phyloP scores from a whole-genome alignment of 2,888 invertebrate genomes.

The Protodeltote pygarga region DNA sequence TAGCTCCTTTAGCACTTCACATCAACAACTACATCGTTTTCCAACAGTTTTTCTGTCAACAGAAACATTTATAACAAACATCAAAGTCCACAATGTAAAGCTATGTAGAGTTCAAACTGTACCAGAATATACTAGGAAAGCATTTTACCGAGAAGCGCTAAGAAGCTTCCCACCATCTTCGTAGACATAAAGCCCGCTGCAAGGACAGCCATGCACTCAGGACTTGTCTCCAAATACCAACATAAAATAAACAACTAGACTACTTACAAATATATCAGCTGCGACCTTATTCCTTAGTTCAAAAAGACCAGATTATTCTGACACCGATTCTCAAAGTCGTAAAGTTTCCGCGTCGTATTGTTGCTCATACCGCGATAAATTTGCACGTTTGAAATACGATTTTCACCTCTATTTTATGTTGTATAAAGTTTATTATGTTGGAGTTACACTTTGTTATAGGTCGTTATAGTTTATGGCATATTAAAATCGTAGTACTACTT shows the following conservation, averaged over 20 bases:
- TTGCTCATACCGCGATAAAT: conserved; percentile 48
- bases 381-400: conserved; percentile 43
- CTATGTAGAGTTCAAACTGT: conserved; percentile 49
- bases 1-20: conserved; percentile 17
- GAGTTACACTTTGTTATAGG: conserved; percentile 37
- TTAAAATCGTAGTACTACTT: conserved; percentile 66
- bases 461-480: conserved; percentile 69
- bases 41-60: conserved; percentile 49
- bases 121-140: conserved; percentile 66
- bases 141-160: conserved; percentile 78
- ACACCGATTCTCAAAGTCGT: conserved; percentile 9
- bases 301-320: conserved; percentile 37
- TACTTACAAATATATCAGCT: conserved; percentile 33
- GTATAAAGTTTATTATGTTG: conserved; percentile 20
- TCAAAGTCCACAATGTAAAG: conserved; percentile 48
- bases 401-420: conserved; percentile 42
- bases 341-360: conserved; percentile 32
- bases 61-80: conserved; percentile 38
- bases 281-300: conserved; percentile 50
- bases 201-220: conserved; percentile 77
- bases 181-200: conserved; percentile 76
- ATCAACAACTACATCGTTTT: conserved; percentile 6
- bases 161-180: conserved; percentile 74
- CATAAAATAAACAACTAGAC: conserved; percentile 26
- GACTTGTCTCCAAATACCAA: conserved; percentile 59